Conservation (phyloP, 2,888 invertebrate genomes). For the Drosophila subquinaria region DNA sequence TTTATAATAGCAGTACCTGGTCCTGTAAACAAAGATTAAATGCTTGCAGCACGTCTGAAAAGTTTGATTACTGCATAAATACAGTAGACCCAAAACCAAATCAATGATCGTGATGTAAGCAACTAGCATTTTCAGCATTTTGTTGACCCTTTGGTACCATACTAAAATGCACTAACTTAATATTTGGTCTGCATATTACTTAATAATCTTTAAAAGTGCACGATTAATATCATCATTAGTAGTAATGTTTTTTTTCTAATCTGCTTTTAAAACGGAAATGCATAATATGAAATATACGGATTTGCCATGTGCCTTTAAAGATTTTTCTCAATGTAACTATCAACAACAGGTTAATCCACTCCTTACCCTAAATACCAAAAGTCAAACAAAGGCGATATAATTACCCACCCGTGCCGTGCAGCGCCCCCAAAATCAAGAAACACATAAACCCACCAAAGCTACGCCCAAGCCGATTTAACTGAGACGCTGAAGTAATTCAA, state of each 20-base stretch:
- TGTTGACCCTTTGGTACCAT: conserved; percentile 46
- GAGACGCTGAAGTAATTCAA: conserved; percentile 48
- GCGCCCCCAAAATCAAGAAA: conserved; percentile 43
- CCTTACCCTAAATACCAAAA: conserved; percentile 64
- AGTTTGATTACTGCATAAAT: conserved; percentile 28
- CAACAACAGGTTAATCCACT: conserved; percentile 49
- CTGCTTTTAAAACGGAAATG: conserved; percentile 36
- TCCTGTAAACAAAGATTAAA: conserved; percentile 24
- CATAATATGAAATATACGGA: conserved; percentile 10
- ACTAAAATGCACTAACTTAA: conserved; percentile 32
- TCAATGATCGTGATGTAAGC: conserved; percentile 37
- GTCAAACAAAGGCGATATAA: conserved; percentile 51
- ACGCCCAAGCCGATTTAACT: conserved; percentile 42
- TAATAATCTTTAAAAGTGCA: conserved; percentile 9
- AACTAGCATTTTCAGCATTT: conserved; percentile 13
- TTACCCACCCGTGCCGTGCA: conserved; percentile 22
- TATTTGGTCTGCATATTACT: conserved; percentile 1
- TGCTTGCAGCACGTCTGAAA: conserved; percentile 21
- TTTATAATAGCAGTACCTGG: background rate
- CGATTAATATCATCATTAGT: conserved; percentile 11
- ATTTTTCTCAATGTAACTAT: conserved; percentile 17
- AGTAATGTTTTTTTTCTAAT: background rate
- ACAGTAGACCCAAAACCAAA: conserved; percentile 24
- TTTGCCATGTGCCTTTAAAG: background rate
- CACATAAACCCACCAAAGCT: conserved; percentile 41